Evolutionary conservation across 2,888 invertebrate genomes (phyloP), one percentile per base, ranked within the genome.

Genomic region (Allacma fusca): DNA sequence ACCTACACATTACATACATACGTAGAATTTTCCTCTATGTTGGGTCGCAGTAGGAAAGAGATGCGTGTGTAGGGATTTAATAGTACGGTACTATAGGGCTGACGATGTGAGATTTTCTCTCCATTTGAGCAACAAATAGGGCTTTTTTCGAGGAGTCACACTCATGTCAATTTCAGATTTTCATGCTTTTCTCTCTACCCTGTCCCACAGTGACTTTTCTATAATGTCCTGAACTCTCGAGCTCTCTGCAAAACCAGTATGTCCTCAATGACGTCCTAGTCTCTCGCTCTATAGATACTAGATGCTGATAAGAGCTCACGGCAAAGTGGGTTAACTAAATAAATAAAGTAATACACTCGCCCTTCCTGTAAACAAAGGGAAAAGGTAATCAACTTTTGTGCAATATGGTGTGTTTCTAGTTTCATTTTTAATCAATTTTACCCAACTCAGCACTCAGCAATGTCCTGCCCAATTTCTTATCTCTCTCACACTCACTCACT

Each of bases 151-250:
- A 9, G 62, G 62, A 24, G 62, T 62, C 62, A n/a, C 24, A 24
- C 43, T 59, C 26, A 21, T 72, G 59, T 72, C 59, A 59, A 72
- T 72, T 59, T 59, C 19, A 50, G 72, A 72, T 72, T 72, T 26
- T 72, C 72, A 72, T 72, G 72, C 72, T 72, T 62, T 72, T 72
- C 59, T 29, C n/a, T n/a, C n/a, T n/a, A n/a, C n/a, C n/a, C n/a
- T n/a, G n/a, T n/a, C n/a, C n/a, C n/a, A n/a, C n/a, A n/a, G n/a
- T n/a, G n/a, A n/a, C n/a, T n/a, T n/a, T n/a, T n/a, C n/a, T n/a
- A n/a, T n/a, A n/a, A n/a, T n/a, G n/a, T n/a, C n/a, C n/a, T n/a
- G n/a, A n/a, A n/a, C 26, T 13, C 28, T 34, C 28, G 34, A 67
- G 28, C 29, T 67, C 59, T 40, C 7, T 40, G 40, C 40, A 40